Evolutionary conservation across 1,140 invertebrate genomes (phyloP), one percentile per base, ranked within the genome.

Genomic region (Drosophila orosa): DNA sequence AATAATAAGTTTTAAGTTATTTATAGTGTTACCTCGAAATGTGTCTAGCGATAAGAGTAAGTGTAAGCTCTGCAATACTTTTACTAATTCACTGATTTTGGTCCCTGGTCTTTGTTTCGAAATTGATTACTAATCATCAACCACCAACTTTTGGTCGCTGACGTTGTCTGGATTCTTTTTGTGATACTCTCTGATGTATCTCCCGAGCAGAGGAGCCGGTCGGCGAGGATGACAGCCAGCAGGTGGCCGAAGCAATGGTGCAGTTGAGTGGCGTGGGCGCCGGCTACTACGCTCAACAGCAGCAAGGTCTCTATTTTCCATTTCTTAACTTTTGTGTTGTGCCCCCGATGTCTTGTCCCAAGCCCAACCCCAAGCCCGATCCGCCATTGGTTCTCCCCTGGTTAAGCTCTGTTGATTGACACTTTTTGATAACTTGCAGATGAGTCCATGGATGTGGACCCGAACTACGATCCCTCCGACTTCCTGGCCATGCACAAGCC

Each of bases 401-500:
- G 2, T 47, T 35, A 13, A 55, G 0, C n/a, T 3, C 17, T 57
- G 5, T 76, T 55, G 35, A 52, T 74, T 4, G 31, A 44, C 59
- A 91, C 87, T 47, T 57, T 6, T 33, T n/a, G 10, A 33, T 57
- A 3, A 45, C 35, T 74, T 90, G 12, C 78, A 94, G 96, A 97
- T 74, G 96, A 96, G 80, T 95, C 95, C 61, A 95, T 96, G 92
- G 95, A 96, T 76, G 95, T 97, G 9, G 96, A 97, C 93, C 95
- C 96, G 9, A 96, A 96, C 85, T 98, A 98, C 91, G 97, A 97
- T 93, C 96, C 96, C 12, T 96, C 96, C 2, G 96, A 97, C 89
- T 97, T 97, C 78, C 90, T 97, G 12, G 94, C 78, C 55, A 91
- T 90, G 85, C 79, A 78, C 58, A 91, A 85, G 59, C 79, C 81